Base-by-base conservation (phyloP, 1,140 invertebrate genomes). In the Antheraea pernyi region DNA sequence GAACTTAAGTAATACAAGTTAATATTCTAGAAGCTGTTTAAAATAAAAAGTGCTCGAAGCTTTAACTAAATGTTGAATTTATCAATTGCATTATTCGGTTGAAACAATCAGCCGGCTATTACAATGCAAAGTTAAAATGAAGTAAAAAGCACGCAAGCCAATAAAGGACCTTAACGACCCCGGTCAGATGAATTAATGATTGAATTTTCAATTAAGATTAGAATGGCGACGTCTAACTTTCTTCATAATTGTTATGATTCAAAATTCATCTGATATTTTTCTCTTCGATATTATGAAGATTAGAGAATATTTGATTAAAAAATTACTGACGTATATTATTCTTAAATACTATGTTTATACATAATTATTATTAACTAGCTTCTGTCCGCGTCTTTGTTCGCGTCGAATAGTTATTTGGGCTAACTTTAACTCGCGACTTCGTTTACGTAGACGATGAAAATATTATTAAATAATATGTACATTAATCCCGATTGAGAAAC, bases 161-260 rank as follows among this genome's bases (percentile, higher is more conserved):
- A 89, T 89, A 85, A 81, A 82, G 80, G 80, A 75, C 81, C 77
- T 83, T 89, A 89, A 89, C 85, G 85, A 90, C 83, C 84, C 77
- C 78, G 83, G 85, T 89, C 81, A 85, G 82, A 86, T 89, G 89
- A 91, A 91, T 91, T 89, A 91, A 90, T 90, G 83, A 90, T 90
- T 90, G 83, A 90, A 90, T 91, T 91, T 89, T 89, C 87, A 91
- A 91, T 91, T 89, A 90, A 91, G 84, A 87, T 89, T 89, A 86
- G 78, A 84, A 75, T 71, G 77, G 74, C 72, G 78, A 78, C 72
- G 81, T 70, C 70, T 71, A 88, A 91, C 79, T 88, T 83, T 86
- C 85, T 89, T 89, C 84, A 89, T 85, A 88, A 86, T 85, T 75
- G 65, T 59, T 53, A 59, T 53, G 46, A 53, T 53, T 53, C 46